Evolutionary conservation across 2,797 vertebrate species (phyloP), one percentile per base, ranked within the genome.

Genomic region (Protosalanx chinensis): DNA sequence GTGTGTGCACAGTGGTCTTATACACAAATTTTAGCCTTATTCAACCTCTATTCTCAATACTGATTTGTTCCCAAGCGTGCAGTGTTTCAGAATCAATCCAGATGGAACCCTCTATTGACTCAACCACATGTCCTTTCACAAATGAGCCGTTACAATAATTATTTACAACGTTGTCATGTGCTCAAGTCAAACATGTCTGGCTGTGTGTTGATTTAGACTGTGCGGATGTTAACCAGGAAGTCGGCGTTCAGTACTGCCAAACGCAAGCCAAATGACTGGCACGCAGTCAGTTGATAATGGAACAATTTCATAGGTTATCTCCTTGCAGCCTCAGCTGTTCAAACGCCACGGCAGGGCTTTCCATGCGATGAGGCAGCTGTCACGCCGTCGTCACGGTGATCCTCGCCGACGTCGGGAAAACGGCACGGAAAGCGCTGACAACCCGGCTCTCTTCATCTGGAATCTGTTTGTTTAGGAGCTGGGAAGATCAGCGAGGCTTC

Each of bases 311-410:
- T 6, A 33, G 16, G 61, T 63, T 63, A 15, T 32, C 16, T 29
- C 32, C 18, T 16, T 7, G 12, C 41, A 67, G 82, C 80, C 82
- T 82, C 85, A 87, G 85, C 86, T 85, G 88, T 80, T 85, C 75
- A 86, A 87, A 65, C 85, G 79, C 83, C 77, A 79, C 84, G 83
- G 83, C 74, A 64, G 64, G 73, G 77, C 79, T 78, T 77, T 77
- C 20, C 27, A 29, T 86, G 76, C 88, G 88, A 90, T 89, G 88
- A 87, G 85, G 82, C 85, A 89, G 85, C 85, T 88, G 88, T 86
- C 87, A 84, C 76, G 76, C 81, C 78, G 81, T 86, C 86, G 88
- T 89, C 84, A 82, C 71, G 64, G 79, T 86, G 83, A 88, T 89
- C 88, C 84, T 79, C 71, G 68, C 73, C 81, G 83, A 84, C 81